Conservation (phyloP, 2,113 vertebrate genomes). For the Nymphicus hollandicus region DNA sequence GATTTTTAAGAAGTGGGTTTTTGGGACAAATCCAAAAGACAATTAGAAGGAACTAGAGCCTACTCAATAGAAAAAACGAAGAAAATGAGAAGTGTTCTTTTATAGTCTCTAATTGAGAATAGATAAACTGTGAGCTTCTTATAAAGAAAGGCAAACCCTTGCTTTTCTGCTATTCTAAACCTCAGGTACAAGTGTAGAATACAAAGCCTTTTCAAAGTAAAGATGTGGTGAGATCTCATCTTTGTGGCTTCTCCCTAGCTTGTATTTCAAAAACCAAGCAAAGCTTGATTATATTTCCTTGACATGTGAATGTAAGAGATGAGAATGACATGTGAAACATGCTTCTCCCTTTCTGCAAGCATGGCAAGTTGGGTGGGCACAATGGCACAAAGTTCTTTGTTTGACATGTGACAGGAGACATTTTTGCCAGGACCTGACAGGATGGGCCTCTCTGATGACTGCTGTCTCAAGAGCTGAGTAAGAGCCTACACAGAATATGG, state of each 20-base stretch:
- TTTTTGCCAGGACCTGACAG: accelerated
- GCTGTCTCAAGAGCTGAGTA: background rate
- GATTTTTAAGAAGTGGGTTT: background rate
- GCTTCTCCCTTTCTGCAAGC: background rate
- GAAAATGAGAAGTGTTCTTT: background rate
- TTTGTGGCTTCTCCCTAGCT: background rate
- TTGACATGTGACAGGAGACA: background rate
- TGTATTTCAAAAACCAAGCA: background rate
- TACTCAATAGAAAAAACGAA: background rate
- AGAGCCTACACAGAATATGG: background rate
- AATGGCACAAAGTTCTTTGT: background rate
- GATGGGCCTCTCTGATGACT: background rate
- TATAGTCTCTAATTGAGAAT: background rate
- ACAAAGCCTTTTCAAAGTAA: background rate
- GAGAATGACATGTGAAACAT: background rate
- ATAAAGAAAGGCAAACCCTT: background rate
- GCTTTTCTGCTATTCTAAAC: background rate
- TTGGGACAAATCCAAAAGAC: background rate
- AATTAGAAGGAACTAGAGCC: background rate
- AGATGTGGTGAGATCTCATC: background rate
- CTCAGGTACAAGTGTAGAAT: background rate
- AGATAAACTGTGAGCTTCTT: background rate
- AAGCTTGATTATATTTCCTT: background rate
- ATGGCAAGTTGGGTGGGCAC: accelerated
- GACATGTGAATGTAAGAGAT: background rate